Base-by-base conservation (phyloP, 2,888 invertebrate genomes). In the Tridacna crocea region DNA sequence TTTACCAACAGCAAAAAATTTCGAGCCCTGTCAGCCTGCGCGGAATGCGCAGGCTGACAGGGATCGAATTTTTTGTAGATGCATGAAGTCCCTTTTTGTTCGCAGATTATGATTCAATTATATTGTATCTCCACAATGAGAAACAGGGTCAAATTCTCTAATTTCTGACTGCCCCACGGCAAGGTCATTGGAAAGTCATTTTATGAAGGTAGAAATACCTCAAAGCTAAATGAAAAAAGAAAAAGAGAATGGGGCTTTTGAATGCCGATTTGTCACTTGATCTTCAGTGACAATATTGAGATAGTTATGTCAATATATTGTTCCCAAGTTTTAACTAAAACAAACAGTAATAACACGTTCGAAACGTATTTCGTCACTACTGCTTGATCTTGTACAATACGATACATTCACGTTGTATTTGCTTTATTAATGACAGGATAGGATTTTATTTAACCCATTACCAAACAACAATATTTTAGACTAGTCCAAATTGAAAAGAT, bases 311-410 rank as follows among this genome's bases (percentile, higher is more conserved):
- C 24, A 63, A 63, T 63, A 63, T 13, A 51, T 51, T 70, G 48
- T 24, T 48, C 70, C 51, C 51, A 70, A 51, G 51, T 48, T 70
- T 70, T 48, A 70, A 51, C 70, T 70, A 70, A 70, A 70, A 70
- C 70, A 70, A 70, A 70, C 70, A 70, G 70, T 51, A 51, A 24
- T 70, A 70, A 70, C 70, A 70, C 70, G 70, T 70, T 26, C 26
- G n/a, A 12, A 2, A 19, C 70, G 11, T 47, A 13, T 22, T 22
- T 51, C 47, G 70, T 48, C 70, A 70, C 66, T 19, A 27, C n/a
- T 66, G 19, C 10, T 2, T 55, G 15, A 55, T 55, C 55, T 3
- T 19, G 55, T 55, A 55, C 55, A 55, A 55, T 55, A 3, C 3
- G 55, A 19, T 55, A 55, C 55, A 55, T 55, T 55, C 55, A 55